Conservation (phyloP, 37 sponge, comb jelly and placozoan species). For the Beroe forskalii region DNA sequence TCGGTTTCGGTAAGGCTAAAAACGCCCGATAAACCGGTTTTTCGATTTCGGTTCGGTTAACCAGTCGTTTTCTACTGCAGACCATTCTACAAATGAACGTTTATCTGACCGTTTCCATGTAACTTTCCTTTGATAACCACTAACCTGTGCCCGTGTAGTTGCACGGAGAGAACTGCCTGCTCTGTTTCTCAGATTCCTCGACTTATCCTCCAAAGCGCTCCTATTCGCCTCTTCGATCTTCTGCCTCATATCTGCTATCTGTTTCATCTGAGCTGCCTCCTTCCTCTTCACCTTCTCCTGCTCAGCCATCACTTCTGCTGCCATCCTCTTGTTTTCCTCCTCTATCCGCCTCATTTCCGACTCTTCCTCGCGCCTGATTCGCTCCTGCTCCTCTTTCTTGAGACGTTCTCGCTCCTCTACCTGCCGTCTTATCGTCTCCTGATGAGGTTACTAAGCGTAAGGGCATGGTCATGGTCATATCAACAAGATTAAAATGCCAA, state of each 20-base stretch:
- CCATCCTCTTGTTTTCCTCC: slow-evolving; percentile 23
- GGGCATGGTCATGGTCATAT: too few relatives aligned
- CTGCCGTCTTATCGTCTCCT: slow-evolving; percentile 27
- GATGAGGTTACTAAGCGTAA: too few relatives aligned
- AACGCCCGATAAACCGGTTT: too few relatives aligned
- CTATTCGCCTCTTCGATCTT: slow-evolving; percentile 61
- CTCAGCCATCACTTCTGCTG: slow-evolving; percentile 38
- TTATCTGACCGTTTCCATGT: too few relatives aligned
- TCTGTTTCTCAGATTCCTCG: background rate
- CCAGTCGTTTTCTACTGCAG: too few relatives aligned
- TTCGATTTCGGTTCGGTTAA: too few relatives aligned
- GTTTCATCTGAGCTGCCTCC: slow-evolving; percentile 9
- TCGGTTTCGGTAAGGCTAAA: too few relatives aligned
- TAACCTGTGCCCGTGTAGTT: too few relatives aligned
- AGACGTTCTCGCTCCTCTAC: slow-evolving; percentile 39
- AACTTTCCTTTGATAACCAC: too few relatives aligned
- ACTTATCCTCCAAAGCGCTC: background rate
- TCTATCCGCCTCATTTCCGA: slow-evolving; percentile 37
- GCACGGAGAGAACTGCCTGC: too few relatives aligned
- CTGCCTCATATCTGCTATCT: slow-evolving; percentile 48
- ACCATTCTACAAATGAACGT: too few relatives aligned
- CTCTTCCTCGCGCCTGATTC: slow-evolving; percentile 36
- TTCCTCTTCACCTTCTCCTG: slow-evolving; percentile 27
- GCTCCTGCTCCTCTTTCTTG: slow-evolving; percentile 29
- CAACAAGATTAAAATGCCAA: too few relatives aligned